A percentile compares a stretch with the other conserved stretches of the same genome.
Conservation (phyloP, 2,797 vertebrate species). For the Tragelaphus oryx region DNA sequence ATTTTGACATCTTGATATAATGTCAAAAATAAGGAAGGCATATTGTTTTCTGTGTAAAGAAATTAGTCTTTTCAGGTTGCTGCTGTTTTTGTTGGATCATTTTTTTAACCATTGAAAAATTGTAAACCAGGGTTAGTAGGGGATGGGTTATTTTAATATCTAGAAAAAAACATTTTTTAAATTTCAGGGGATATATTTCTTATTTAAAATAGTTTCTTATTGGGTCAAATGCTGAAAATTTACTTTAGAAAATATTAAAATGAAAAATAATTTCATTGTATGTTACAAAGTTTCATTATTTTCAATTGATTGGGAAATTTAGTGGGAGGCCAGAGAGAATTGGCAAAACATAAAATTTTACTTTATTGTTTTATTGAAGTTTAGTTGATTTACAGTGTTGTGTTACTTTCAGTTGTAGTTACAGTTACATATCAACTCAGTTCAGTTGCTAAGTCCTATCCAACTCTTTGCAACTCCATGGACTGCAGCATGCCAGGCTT, state of each 20-base stretch:
- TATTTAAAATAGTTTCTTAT: slow-evolving; percentile 33
- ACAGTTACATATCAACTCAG: neutral
- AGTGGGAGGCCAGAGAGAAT: slow-evolving; percentile 23
- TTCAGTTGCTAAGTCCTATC: neutral
- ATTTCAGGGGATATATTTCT: slow-evolving; percentile 6
- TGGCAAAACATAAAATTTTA: neutral
- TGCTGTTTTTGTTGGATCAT: neutral
- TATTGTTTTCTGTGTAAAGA: neutral
- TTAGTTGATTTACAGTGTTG: neutral
- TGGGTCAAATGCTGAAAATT: neutral
- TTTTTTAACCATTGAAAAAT: slow-evolving; percentile 5
- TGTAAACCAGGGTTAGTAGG: neutral
- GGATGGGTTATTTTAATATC: neutral
- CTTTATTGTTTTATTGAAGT: neutral
- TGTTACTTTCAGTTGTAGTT: neutral
- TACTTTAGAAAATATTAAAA: slow-evolving; percentile 43
- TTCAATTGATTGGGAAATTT: slow-evolving; percentile 41
- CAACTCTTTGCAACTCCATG: neutral
- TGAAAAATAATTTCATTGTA: slow-evolving; percentile 36
- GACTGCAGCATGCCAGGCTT: neutral
- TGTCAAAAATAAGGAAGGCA: slow-evolving; percentile 6
- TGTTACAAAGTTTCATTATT: neutral
- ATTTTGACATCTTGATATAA: neutral
- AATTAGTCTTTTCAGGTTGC: neutral
- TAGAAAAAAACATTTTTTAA: slow-evolving; percentile 13